Evolutionary conservation across 37 sponge, comb jelly and placozoan species (phyloP).

Genomic region (Beroe forskalii): DNA sequence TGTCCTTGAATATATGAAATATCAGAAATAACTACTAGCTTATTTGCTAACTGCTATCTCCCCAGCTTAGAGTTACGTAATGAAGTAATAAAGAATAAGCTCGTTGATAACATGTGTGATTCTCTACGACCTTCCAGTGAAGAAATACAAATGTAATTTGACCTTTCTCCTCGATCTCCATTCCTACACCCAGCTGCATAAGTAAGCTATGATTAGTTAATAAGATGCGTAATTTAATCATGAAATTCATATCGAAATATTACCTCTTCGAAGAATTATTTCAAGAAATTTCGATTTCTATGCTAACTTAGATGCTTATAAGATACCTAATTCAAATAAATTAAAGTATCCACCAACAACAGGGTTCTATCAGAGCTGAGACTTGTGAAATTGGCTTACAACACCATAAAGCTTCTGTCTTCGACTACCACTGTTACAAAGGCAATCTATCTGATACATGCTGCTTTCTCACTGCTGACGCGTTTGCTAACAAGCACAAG

Average conservation of each 20-base stretch:
- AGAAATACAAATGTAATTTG: constrained; percentile 8
- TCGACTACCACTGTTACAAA: constrained; percentile 7
- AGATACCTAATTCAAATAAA: too few relatives aligned
- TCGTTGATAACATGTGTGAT: constrained; percentile 52
- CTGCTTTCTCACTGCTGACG: not conserved
- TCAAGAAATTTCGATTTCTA: too few relatives aligned
- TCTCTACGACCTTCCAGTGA: constrained; percentile 42
- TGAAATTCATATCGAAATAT: too few relatives aligned
- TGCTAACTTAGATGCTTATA: too few relatives aligned
- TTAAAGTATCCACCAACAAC: too few relatives aligned
- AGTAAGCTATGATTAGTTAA: too few relatives aligned
- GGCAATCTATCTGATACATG: not conserved
- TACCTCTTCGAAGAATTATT: too few relatives aligned
- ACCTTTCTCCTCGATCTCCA: constrained; percentile 26
- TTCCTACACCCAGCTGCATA: not conserved
- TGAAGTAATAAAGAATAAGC: constrained; percentile 39
- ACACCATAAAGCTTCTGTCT: constrained; percentile 43
- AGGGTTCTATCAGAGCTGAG: constrained; percentile 54
- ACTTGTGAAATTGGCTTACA: constrained; percentile 23
- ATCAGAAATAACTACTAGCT: too few relatives aligned
- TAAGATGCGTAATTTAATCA: too few relatives aligned
- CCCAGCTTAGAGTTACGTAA: constrained; percentile 25
- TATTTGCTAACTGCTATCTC: not conserved
- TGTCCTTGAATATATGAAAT: too few relatives aligned
- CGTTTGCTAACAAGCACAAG: constrained; percentile 44